Evolutionary conservation across 2,113 vertebrate species (phyloP).

Genomic region (rabbit (Oryctolagus cuniculus)): DNA sequence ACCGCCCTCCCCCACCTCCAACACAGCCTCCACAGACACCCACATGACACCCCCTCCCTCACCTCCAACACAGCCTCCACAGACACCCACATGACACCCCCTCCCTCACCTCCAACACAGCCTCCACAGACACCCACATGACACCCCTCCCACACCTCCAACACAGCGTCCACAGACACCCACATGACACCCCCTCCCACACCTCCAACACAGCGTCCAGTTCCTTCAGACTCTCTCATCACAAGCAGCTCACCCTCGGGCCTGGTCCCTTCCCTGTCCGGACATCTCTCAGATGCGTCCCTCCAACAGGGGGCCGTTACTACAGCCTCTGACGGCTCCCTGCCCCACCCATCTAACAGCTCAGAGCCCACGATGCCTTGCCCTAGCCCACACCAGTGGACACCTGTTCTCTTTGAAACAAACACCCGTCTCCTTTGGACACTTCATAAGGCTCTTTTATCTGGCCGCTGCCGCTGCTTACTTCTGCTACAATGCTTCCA

Average conservation of each 20-base stretch:
- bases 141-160: not conserved
- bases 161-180: not conserved
- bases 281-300: not conserved
- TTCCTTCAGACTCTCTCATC: not conserved
- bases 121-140: not conserved
- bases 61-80: no score
- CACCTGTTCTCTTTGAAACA: not conserved
- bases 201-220: no score
- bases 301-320: not conserved
- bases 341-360: not conserved
- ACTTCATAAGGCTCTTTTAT: not conserved
- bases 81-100: no score
- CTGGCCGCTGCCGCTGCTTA: not conserved
- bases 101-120: no score
- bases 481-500: not conserved
- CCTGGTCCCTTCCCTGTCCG: not conserved
- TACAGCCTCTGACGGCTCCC: not conserved
- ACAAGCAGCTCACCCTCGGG: no score
- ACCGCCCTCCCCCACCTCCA: no score
- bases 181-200: no score
- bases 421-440: not conserved
- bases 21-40: no score
- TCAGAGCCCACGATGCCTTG: not conserved
- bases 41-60: no score
- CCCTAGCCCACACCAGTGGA: not conserved